Evolutionary conservation across 1,140 invertebrate species (phyloP), one percentile per base, ranked within the genome.

Genomic region (Agraylea sexmaculata): DNA sequence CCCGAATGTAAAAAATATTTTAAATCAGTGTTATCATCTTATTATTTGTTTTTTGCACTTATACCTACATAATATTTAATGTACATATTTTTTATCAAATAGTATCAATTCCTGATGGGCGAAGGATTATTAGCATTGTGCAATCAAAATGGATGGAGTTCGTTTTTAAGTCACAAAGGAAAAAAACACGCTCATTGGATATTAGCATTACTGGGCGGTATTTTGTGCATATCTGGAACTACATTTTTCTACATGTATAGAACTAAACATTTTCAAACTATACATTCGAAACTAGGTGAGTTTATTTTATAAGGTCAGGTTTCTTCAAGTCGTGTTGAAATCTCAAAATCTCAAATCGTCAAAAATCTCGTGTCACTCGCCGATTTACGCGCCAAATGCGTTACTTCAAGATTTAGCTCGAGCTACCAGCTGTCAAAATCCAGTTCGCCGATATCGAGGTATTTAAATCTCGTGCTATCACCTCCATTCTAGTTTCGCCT

Each of bases 41-140:
- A 16, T 27, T 11, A 32, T 35, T 35, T 35, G 21, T 28, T 41
- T 41, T 30, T 4, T 33, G 22, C 2, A 16, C 11, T 35, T 32
- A 19, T 11, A 41, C 28, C 6, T 17, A 17, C 6, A 34, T 11
- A 34, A 34, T 35, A 28, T 4, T 31, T 21, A 15, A 34, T 34
- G 3, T 52, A 5, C 4, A 30, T 20, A 39, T 8, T 40, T 4
- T 19, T 12, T 15, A n/a, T 21, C 18, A 38, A 25, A 33, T 50
- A 66, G 62, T 64, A 62, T 39, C 61, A 64, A 45, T 45, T 64
- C 4, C 47, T 66, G 10, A 60, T 60, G 56, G 52, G 55, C 0
- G 50, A 63, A 45, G 52, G 53, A 2, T 59, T 64, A 4, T 46
- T 67, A 2, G 36, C 47, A 29, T 45, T 66, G 10, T 54, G 55